Evolutionary conservation across 2,113 vertebrate species (phyloP), one percentile per base, ranked within the genome.

Genomic region (Sarotherodon lohbergeri): DNA sequence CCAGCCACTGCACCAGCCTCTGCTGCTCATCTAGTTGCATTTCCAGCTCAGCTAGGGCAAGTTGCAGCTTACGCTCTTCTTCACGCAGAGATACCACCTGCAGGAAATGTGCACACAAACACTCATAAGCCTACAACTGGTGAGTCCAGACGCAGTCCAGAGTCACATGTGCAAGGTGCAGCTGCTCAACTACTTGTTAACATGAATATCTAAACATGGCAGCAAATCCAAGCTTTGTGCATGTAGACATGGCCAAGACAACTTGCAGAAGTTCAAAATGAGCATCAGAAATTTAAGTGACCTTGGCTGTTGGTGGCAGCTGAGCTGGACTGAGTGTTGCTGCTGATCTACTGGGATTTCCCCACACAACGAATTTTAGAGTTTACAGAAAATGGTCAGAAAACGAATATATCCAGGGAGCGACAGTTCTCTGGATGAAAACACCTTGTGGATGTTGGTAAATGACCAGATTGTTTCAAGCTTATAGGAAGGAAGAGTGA

Each of bases 61-160:
- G 94, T 87, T 98, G 98, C 86, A 99, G 97, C 91, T 97, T 97
- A 88, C 98, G 97, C 92, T 99, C 98, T 55, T 99, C 99, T 92
- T 99, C 99, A 1, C 99, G 97, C 76, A 99, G 96, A 0, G 97
- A 98, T 92, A 99, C 99, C 91, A 99, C 99, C 99, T 99, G 19
- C 81, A 81, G 22, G 43, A 46, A 13, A 55, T 7, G 39, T 19
- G 6, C 22, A 50, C 9, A 71, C 27, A 39, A 82, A 57, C 48
- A 19, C 43, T 80, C 3, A 16, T 83, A 19, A 73, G 63, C 6
- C 17, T 12, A 13, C 19, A 68, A 68, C 6, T 5, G 46, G 27
- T 10, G 24, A 76, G 16, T 50, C 46, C 27, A 78, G 43, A 50
- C 0, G 1, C 43, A 50, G 43, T 78, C 43, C 27, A 50, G 11